Conservation (phyloP, 2,113 vertebrate species). For the Antechinus stuartii region DNA sequence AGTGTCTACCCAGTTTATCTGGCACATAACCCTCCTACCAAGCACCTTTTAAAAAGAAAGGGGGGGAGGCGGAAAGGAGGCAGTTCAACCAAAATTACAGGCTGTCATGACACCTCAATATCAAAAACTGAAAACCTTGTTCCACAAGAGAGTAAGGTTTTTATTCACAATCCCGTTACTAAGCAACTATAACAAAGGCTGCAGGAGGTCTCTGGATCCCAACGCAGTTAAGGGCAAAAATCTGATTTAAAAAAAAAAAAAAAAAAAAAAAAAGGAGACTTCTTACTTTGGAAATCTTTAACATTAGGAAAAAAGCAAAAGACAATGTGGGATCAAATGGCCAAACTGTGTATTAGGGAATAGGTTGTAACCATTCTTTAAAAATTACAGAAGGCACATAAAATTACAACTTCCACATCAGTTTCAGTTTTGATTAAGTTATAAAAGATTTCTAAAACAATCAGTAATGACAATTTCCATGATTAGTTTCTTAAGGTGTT, state of each 20-base stretch:
- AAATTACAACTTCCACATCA: conserved; percentile 40
- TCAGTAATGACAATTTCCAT: conserved; percentile 66
- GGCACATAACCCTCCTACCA: conserved; percentile 42
- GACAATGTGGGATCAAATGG: conserved; percentile 16
- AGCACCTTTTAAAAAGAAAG: conserved; percentile 44
- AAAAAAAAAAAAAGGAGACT: conserved; percentile 49
- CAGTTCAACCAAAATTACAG: conserved; percentile 72
- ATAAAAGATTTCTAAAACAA: conserved; percentile 63
- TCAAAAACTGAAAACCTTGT: conserved; percentile 66
- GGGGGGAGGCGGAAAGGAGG: neutral
- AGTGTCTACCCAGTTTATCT: conserved; percentile 51
- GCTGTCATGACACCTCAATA: conserved; percentile 66
- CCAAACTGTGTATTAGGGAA: neutral
- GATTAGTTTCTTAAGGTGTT: conserved; percentile 58
- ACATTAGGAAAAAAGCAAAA: conserved; percentile 26
- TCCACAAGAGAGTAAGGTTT: conserved; percentile 22
- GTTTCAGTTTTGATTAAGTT: conserved; percentile 61
- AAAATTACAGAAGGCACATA: conserved; percentile 52
- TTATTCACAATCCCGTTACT: conserved; percentile 68
- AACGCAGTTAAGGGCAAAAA: neutral
- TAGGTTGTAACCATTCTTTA: conserved; percentile 28
- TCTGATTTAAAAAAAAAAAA: conserved; percentile 54
- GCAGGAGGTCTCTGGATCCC: conserved; percentile 59
- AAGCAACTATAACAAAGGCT: conserved; percentile 69
- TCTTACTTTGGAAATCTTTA: conserved; percentile 48